Evolutionary conservation across 2,797 vertebrate species (phyloP).

Genomic region (Acanthornis magna): DNA sequence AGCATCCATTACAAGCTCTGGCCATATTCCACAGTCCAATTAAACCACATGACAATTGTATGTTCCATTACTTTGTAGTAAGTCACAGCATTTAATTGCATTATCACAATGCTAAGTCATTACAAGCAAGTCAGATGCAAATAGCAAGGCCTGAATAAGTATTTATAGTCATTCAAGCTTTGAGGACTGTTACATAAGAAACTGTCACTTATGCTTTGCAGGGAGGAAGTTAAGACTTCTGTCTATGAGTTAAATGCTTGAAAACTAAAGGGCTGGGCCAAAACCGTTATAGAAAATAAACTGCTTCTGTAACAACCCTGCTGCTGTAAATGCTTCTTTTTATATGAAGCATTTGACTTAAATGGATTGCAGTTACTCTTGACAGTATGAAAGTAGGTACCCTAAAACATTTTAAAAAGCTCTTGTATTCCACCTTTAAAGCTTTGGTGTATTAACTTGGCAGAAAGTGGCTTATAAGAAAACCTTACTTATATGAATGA

Average conservation of each 20-base stretch:
- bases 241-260: conserved; percentile 15
- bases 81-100: conserved; percentile 38
- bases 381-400: conserved; percentile 1
- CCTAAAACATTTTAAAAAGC: conserved; percentile 31
- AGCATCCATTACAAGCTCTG: not conserved
- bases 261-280: conserved; percentile 6
- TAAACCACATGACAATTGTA: not conserved
- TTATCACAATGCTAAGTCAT: conserved; percentile 32
- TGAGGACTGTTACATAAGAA: not conserved
- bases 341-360: conserved; percentile 38
- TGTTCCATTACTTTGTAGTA: not conserved
- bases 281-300: conserved; percentile 39
- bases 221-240: conserved; percentile 20
- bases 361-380: conserved; percentile 41
- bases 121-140: conserved; percentile 12
- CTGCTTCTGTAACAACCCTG: conserved; percentile 9
- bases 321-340: conserved; percentile 39
- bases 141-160: not conserved
- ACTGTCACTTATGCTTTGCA: not conserved
- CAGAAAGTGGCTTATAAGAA: conserved; percentile 44
- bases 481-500: conserved; percentile 11
- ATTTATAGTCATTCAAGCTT: not conserved
- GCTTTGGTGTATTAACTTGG: conserved; percentile 40
- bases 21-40: not conserved
- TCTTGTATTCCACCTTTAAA: conserved; percentile 41